These are phyloP conservation scores for Trypoxylus dichotomus DNA, from an alignment of 1,140 invertebrate species.

Conservation along the genomic window DNA sequence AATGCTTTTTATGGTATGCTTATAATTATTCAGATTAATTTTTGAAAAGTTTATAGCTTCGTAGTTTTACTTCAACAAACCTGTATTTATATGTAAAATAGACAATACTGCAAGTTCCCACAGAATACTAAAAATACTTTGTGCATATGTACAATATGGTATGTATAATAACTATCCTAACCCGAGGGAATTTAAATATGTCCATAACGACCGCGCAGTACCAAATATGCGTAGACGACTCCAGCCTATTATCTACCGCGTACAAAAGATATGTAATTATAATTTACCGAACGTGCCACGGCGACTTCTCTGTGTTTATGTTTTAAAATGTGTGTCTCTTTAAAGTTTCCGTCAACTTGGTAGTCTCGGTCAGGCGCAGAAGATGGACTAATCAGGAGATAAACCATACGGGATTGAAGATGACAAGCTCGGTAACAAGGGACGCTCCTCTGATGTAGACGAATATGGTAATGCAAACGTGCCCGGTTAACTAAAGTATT, in stretches of 20 bases:
- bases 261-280: conserved; percentile 17
- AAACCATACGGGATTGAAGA: conserved; percentile 8
- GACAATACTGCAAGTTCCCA: too few species aligned
- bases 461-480: conserved; percentile 34
- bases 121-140: too few species aligned
- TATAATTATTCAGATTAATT: too few species aligned
- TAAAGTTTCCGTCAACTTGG: conserved; percentile 9
- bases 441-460: conserved; percentile 29
- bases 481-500: conserved; percentile 23
- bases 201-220: not conserved
- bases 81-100: too few species aligned
- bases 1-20: too few species aligned
- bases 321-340: not conserved
- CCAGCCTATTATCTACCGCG: not conserved
- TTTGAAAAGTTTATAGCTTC: too few species aligned
- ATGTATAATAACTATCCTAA: not conserved
- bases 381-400: conserved; percentile 25
- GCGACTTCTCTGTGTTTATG: not conserved
- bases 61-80: too few species aligned
- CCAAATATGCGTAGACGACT: not conserved
- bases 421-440: conserved; percentile 25
- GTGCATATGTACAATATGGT: not conserved
- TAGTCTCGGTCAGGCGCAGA: not conserved
- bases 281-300: not conserved
- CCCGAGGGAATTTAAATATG: not conserved